Conservation (phyloP, 2,888 invertebrate species). For the Hoplodrina blanda region DNA sequence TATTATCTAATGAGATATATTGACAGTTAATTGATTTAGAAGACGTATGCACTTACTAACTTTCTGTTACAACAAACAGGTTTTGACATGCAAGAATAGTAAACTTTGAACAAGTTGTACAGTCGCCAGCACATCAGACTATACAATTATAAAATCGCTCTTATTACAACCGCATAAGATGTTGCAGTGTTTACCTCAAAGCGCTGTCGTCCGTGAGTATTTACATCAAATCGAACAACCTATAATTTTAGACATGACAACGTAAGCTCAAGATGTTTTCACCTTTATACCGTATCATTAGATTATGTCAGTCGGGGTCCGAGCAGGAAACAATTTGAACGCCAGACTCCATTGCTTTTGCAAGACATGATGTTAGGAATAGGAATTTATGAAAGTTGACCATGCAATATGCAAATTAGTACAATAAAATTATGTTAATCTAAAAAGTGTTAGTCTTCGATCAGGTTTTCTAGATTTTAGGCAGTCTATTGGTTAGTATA, state of each 20-base stretch:
- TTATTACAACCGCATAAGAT: no score
- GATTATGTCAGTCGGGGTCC: conserved; percentile 53
- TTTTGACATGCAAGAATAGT: conserved; percentile 1
- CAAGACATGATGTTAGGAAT: conserved; percentile 28
- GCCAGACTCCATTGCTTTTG: conserved; percentile 41
- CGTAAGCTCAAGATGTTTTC: conserved; percentile 51
- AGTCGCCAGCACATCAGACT: no score
- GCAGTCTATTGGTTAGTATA: background rate
- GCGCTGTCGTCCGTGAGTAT: no score
- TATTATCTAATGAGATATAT: conserved; percentile 6
- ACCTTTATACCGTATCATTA: conserved; percentile 55
- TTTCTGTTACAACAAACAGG: conserved; percentile 13
- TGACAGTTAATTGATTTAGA: conserved; percentile 5
- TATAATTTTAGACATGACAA: conserved; percentile 42
- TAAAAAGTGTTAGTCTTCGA: conserved; percentile 14
- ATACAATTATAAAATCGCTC: no score
- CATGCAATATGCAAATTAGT: conserved; percentile 42
- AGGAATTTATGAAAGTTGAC: conserved; percentile 55
- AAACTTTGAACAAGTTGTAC: background rate
- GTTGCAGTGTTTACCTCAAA: no score
- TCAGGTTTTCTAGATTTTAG: conserved; percentile 3
- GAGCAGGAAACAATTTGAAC: conserved; percentile 55
- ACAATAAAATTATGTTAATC: conserved; percentile 37
- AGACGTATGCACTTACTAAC: background rate
- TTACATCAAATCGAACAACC: conserved; percentile 34